Base-by-base conservation (phyloP, 92 coral and sea anemone genomes). In the Parazoanthus swiftii region DNA sequence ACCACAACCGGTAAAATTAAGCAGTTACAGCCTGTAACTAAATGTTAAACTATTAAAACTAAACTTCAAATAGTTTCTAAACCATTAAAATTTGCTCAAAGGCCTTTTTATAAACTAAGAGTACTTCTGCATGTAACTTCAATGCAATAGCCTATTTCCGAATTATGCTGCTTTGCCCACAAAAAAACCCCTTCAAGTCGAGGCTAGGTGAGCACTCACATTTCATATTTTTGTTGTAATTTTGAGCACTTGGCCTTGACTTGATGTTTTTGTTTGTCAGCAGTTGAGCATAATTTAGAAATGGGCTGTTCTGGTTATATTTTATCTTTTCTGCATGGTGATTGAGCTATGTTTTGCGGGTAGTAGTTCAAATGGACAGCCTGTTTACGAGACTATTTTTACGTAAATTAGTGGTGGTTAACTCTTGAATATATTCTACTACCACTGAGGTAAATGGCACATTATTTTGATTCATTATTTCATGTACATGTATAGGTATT, bases 1-100 rank as follows among this genome's bases (percentile, higher is more conserved):
- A 84, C 79, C 87, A 71, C 68, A 84, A 71, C 77, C 79, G 87
- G 87, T 84, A 84, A 84, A 84, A 84, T 29, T 42, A 46, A 46
- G 43, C 25, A 71, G 1, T 4, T 21, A n/a, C n/a, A n/a, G n/a
- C n/a, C n/a, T n/a, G n/a, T n/a, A 84, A 44, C 44, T 39, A 39
- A 39, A 39, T 39, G 42, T 39, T 39, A 39, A 39, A 10, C 23
- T 68, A 70, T 7, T 70, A 70, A 84, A 33, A 44, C 5, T 11
- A 29, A 46, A 84, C 43, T n/a, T 44, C 23, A 14, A n/a, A 39
- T 23, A 74, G 54, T 18, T 25, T 80, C 14, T 20, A n/a, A 82
- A 0, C 4, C 58, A 23, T 38, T 23, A 82, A 38, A 21, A 44
- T 76, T 8, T 4, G 42, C 8, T 7, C 23, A 15, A 81, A 39